Evolutionary conservation across 1,140 invertebrate genomes (phyloP), one percentile per base, ranked within the genome.

Genomic region (Drosophila nebulosa): DNA sequence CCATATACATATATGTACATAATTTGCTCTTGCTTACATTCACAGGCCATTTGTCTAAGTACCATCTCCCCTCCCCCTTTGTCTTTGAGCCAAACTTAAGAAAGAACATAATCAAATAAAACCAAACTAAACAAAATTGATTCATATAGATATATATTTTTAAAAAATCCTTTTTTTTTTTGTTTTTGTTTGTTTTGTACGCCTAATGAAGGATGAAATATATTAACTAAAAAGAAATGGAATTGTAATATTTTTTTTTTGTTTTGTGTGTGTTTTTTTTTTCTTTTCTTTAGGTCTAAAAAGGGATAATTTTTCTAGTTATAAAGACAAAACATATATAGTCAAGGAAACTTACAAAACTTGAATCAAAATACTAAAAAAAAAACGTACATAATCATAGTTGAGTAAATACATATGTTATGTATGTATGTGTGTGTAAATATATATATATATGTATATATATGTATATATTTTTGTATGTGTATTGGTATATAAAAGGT

Each of bases 401-500:
- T 46, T 46, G 39, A 46, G 39, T 46, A 46, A 46, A 46, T 46
- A 46, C 39, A 46, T 2, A 46, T n/a, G n/a, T n/a, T n/a, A 39
- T 42, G 6, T 58, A 21, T 62, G 64, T 70, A 32, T 67, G 36
- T 66, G 61, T 65, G 26, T 39, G 32, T 64, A 24, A 62, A 36
- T 70, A 50, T 61, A 62, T 69, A 58, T 71, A 32, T 42, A 50
- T 68, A 16, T 64, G 32, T 64, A 36, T 70, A 50, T 61, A 62
- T 69, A 58, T 71, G 30, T 42, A 50, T 68, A 16, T 66, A 26
- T 74, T 24, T 46, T 22, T 55, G 57, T 55, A 24, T 63, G 67
- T 57, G 52, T 51, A 74, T 74, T n/a, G n/a, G n/a, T n/a, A n/a
- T n/a, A n/a, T n/a, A n/a, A 74, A 35, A 70, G 51, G 57, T 61